Evolutionary conservation across 2,888 invertebrate genomes (phyloP).

Genomic region (Scaptomyza flava): DNA sequence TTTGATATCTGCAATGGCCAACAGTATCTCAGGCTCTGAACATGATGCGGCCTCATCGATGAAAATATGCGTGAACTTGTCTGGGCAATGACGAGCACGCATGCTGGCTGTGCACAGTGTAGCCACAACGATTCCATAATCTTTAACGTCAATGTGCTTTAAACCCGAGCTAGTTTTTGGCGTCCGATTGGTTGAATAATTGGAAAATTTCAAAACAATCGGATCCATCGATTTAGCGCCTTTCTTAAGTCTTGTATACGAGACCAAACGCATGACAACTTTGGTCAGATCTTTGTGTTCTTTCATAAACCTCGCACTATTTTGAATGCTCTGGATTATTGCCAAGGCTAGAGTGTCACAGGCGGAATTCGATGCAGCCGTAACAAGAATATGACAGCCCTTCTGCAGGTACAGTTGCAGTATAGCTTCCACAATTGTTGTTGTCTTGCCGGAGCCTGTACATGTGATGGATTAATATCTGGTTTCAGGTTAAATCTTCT

Average conservation of each 20-base stretch:
- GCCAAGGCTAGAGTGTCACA: constrained; percentile 88
- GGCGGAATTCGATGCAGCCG: constrained; percentile 90
- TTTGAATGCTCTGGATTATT: constrained; percentile 78
- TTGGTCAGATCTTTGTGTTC: too few relatives aligned
- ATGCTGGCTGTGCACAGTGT: constrained; percentile 87
- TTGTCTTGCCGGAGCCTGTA: constrained; percentile 89
- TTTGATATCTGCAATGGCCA: constrained; percentile 85
- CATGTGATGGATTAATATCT: neutral
- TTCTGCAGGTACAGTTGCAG: constrained; percentile 85
- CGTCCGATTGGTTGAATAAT: constrained; percentile 50
- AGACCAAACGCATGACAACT: constrained; percentile 84
- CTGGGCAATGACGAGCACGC: constrained; percentile 58
- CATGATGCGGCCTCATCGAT: constrained; percentile 92
- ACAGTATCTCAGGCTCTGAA: constrained; percentile 88
- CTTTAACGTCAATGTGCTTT: constrained; percentile 65
- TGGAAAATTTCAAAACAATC: constrained; percentile 82
- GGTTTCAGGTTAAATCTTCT: neutral
- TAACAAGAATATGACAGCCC: constrained; percentile 86
- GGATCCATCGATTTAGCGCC: constrained; percentile 65
- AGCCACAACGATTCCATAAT: constrained; percentile 87
- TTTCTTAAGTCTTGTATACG: constrained; percentile 76
- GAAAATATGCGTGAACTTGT: constrained; percentile 86
- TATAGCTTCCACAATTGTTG: constrained; percentile 89
- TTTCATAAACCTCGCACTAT: constrained; percentile 14
- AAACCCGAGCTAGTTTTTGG: neutral